phyloP scores from a whole-genome alignment of 1,140 invertebrate genomes.

The Magallana gigas region DNA sequence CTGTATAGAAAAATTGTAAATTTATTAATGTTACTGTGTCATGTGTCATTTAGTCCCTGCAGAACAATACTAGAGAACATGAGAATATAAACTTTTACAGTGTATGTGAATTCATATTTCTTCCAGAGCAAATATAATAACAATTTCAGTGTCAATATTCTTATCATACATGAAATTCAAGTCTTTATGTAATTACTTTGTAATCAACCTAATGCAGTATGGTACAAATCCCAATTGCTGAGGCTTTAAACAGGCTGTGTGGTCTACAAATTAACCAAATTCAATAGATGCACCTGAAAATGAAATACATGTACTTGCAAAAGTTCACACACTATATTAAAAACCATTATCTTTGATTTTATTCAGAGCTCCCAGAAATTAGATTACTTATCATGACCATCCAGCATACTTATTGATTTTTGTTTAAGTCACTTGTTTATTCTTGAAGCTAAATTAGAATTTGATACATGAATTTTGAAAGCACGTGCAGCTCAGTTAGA shows the following conservation, averaged over 20 bases:
- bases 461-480: background rate
- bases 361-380: background rate
- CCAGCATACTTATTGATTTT: background rate
- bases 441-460: background rate
- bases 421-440: constrained; percentile 3
- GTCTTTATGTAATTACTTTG: background rate
- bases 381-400: background rate
- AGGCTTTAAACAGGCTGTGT: constrained; percentile 3
- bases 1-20: background rate
- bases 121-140: background rate
- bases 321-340: background rate
- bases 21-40: constrained; percentile 10
- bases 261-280: background rate
- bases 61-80: background rate
- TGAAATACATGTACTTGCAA: background rate
- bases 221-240: background rate
- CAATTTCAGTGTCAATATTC: background rate
- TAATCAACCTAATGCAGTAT: background rate
- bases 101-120: background rate
- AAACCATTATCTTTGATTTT: background rate
- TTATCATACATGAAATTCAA: constrained; percentile 6
- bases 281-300: background rate
- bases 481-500: background rate
- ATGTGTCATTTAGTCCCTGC: background rate
- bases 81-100: background rate